Base-by-base conservation (phyloP, 2,797 vertebrate species). In the Zenarchopterus dispar region DNA sequence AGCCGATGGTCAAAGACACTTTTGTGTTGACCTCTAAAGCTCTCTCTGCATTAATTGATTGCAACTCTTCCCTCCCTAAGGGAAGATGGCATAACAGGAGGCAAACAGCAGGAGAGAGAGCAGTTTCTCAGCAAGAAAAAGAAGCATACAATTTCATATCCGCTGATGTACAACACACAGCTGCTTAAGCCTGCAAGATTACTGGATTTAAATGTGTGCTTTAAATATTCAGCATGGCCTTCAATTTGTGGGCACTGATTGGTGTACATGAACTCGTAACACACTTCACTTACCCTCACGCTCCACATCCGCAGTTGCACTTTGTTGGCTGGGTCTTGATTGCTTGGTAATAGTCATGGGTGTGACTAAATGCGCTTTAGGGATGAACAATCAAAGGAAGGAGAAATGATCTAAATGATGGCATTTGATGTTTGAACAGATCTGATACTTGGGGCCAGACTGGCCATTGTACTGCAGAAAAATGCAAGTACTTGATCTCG, bases 31-130 rank as follows among this genome's bases (percentile, higher is more conserved):
- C 90, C 91, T 91, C 87, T 64, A 92, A 87, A 90, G 82, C 85
- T 87, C 68, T 84, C 71, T 81, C 73, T 73, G 73, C 88, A 84
- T 92, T 91, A 90, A 92, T 91, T 92, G 90, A 92, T 92, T 87
- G 78, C 82, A 82, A 79, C 83, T 77, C 84, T 70, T 84, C 51
- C 77, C 76, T 82, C 86, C 85, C 75, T 61, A 62, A 77, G 77
- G 86, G 85, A 85, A 82, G 77, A 69, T 46, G 9, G 72, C 16
- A 58, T 87, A 85, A 77, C 71, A 79, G 73, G 75, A 88, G 76
- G 68, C 77, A 82, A 78, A 88, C 77, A 71, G 77, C 62, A 61
- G 63, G 59, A 63, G 78, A 74, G 79, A 64, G 73, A 77, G 68
- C 60, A 50, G 62, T 81, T 83, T 85, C 71, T 70, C 62, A 70